phyloP scores from a whole-genome alignment of 37 sponge, comb jelly and placozoan species.

The Chondrilla cf. caribensis region DNA sequence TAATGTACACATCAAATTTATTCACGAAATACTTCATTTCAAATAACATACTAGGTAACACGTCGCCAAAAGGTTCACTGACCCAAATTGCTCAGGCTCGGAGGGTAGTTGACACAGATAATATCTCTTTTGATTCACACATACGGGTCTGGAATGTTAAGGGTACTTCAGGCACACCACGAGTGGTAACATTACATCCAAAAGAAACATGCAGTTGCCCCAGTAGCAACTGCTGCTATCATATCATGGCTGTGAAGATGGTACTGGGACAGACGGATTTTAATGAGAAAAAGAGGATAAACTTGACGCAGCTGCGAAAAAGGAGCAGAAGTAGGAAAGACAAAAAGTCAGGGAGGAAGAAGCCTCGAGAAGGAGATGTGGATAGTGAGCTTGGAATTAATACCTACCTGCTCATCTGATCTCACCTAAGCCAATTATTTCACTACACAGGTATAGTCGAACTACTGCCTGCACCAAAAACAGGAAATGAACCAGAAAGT shows the following conservation, averaged over 20 bases:
- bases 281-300: not conserved
- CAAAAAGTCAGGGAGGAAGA: not conserved
- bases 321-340: not conserved
- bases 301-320: not conserved
- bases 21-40: too few species aligned
- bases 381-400: too few species aligned
- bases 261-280: not conserved
- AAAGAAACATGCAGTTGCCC: conserved; percentile 4
- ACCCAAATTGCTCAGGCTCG: conserved; percentile 12
- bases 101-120: not conserved
- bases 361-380: not conserved
- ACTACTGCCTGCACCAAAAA: too few species aligned
- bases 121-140: conserved; percentile 1
- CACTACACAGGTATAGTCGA: too few species aligned
- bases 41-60: too few species aligned
- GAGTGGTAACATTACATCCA: not conserved
- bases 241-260: not conserved
- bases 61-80: not conserved
- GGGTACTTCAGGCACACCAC: conserved; percentile 2
- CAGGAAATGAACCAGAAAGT: too few species aligned
- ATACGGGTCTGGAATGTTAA: not conserved
- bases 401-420: too few species aligned
- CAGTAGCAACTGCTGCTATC: not conserved
- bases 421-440: too few species aligned
- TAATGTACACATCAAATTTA: not conserved